Evolutionary conservation across 2,888 invertebrate species (phyloP), one percentile per base, ranked within the genome.

Genomic region (Dichetophora obliterata): DNA sequence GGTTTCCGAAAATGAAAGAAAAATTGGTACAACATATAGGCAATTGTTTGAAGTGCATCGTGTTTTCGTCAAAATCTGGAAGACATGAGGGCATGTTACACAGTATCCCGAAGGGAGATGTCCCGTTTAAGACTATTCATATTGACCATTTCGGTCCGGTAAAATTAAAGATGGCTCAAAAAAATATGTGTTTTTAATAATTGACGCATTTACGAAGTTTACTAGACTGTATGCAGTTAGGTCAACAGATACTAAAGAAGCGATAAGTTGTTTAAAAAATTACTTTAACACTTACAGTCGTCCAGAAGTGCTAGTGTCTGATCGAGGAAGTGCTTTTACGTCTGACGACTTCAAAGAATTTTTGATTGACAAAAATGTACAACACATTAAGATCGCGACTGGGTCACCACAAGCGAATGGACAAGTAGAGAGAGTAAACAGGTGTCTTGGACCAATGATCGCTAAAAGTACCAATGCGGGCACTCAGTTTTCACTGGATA

Each of bases 81-180:
- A 75, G 66, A 50, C 11, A 27, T 2, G 83, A 84, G 79, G 31
- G 31, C 31, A 31, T 31, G 31, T 31, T 31, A 31, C 31, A 31
- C 52, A 52, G n/a, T n/a, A 52, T 52, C 14, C 52, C 52, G n/a
- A 52, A 52, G 16, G 52, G 52, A 52, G 31, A 31, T 31, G 31
- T 31, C 34, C 85, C 82, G 5, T 84, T 85, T 57, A 66, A 80
- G 0, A 83, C 81, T 1, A 68, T 83, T 19, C 83, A 86, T 69
- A 75, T 84, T 8, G 85, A 85, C 78, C 85, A 86, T 80, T 80
- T 77, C 31, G 83, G 83, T 22, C 84, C 83, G 0, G 74, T 84
- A 8, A 19, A 11, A 61, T 24, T 61, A 61, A 14, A 22, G 11
- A 61, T n/a, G 11, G 14, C 27, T 14, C n/a, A 61, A 9, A 79